Conservation (phyloP, 2,888 invertebrate genomes). For the Chironomus riparius region DNA sequence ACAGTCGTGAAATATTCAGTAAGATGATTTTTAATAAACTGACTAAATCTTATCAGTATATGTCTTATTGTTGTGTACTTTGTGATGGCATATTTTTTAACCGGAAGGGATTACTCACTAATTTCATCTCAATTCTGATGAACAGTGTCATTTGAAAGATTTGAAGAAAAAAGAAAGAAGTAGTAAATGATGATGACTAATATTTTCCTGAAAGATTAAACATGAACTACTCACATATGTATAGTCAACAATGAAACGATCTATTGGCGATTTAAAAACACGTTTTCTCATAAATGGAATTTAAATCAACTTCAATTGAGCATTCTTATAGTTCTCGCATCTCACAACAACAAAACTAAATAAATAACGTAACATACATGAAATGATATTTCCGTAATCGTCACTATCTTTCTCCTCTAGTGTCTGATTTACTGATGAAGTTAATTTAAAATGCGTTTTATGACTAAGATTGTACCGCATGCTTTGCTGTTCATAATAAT, state of each 20-base stretch:
- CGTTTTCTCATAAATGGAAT: conserved; percentile 6
- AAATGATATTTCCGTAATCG: conserved; percentile 10
- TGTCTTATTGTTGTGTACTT: background rate
- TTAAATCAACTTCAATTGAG: conserved; percentile 10
- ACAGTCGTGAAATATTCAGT: background rate
- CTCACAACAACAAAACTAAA: background rate
- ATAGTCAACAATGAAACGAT: too few relatives aligned
- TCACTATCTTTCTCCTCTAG: background rate
- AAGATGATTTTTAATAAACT: too few relatives aligned
- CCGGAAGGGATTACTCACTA: background rate
- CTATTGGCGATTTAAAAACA: background rate
- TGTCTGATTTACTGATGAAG: background rate
- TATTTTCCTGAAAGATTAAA: background rate
- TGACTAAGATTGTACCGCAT: background rate
- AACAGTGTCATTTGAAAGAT: background rate
- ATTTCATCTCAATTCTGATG: background rate
- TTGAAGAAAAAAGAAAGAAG: background rate
- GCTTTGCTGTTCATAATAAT: too few relatives aligned
- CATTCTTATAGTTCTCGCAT: conserved; percentile 1
- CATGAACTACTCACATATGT: too few relatives aligned
- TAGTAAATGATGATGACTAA: background rate
- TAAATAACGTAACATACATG: background rate
- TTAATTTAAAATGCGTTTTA: background rate
- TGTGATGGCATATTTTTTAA: background rate
- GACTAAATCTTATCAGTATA: too few relatives aligned